A percentile compares a stretch with the other conserved stretches of the same genome.
phyloP scores from a whole-genome alignment of 2,113 vertebrate genomes.

The Otocyon megalotis region DNA sequence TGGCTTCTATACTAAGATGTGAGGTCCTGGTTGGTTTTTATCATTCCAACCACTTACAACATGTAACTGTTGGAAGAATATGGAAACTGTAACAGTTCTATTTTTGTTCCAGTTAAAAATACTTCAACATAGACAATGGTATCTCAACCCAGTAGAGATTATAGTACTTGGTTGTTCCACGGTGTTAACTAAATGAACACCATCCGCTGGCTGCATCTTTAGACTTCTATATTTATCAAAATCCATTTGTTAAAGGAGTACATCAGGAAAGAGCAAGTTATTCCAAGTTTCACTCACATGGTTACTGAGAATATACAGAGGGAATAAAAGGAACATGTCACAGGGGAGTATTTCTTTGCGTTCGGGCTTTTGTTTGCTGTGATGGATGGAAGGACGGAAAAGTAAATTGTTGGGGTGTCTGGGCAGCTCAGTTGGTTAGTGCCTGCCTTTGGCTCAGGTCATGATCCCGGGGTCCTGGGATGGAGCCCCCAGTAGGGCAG shows the following conservation, averaged over 20 bases:
- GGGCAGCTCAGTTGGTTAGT: not conserved
- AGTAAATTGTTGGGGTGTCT: not conserved
- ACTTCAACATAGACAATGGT: not conserved
- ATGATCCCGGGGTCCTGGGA: not conserved
- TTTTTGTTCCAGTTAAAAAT: conserved; percentile 74
- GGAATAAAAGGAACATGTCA: not conserved
- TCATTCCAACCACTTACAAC: conserved; percentile 65
- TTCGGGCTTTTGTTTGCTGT: not conserved
- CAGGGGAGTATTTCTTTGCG: not conserved
- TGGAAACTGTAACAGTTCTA: conserved; percentile 61
- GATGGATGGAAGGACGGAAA: not conserved
- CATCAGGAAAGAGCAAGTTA: not conserved
- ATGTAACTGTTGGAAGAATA: conserved; percentile 74
- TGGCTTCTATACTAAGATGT: conserved; percentile 82
- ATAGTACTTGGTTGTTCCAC: not conserved
- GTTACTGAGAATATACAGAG: not conserved
- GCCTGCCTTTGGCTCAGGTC: not conserved
- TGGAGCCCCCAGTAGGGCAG: not conserved
- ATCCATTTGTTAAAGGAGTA: not conserved
- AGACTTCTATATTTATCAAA: conserved; percentile 41
- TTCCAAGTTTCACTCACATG: not conserved
- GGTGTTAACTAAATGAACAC: not conserved
- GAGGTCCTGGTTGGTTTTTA: conserved; percentile 52
- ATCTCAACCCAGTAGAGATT: not conserved
- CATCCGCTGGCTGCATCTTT: not conserved